phyloP scores from a whole-genome alignment of 1,140 invertebrate species.

The Planococcus citri region DNA sequence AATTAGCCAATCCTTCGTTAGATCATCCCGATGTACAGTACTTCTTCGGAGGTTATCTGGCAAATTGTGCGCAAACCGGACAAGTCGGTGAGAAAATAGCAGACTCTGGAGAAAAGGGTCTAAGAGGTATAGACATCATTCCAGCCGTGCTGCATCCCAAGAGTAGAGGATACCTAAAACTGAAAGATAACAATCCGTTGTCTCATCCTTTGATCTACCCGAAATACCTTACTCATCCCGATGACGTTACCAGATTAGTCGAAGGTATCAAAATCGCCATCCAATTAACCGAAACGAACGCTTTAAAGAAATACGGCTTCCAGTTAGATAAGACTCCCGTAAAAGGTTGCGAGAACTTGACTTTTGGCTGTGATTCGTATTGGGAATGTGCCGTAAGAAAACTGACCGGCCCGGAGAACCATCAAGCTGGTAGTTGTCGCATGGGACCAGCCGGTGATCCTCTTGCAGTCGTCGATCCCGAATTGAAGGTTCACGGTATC shows the following conservation, averaged over 20 bases:
- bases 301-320: slow-evolving; percentile 56
- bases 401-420: slow-evolving; percentile 67
- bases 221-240: slow-evolving; percentile 62
- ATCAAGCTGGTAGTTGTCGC: slow-evolving; percentile 68
- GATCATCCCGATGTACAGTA: slow-evolving; percentile 74
- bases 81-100: slow-evolving; percentile 56
- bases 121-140: slow-evolving; percentile 45
- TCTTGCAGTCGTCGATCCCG: slow-evolving; percentile 54
- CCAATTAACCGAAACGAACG: slow-evolving; percentile 48
- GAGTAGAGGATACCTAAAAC: slow-evolving; percentile 59
- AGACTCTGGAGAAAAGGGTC: slow-evolving; percentile 31
- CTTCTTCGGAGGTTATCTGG: slow-evolving; percentile 71
- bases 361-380: slow-evolving; percentile 61
- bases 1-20: slow-evolving; percentile 54
- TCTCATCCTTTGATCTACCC: slow-evolving; percentile 70
- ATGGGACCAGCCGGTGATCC: slow-evolving; percentile 59
- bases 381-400: slow-evolving; percentile 65
- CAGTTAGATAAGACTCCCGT: slow-evolving; percentile 53
- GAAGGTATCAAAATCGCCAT: slow-evolving; percentile 63
- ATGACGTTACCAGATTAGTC: slow-evolving; percentile 57
- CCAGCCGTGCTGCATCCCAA: slow-evolving; percentile 63
- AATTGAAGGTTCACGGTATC: slow-evolving; percentile 53
- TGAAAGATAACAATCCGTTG: slow-evolving; percentile 61
- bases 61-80: slow-evolving; percentile 68
- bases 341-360: slow-evolving; percentile 53